phyloP scores from a whole-genome alignment of 2,113 vertebrate species.

The Amphiprion percula region DNA sequence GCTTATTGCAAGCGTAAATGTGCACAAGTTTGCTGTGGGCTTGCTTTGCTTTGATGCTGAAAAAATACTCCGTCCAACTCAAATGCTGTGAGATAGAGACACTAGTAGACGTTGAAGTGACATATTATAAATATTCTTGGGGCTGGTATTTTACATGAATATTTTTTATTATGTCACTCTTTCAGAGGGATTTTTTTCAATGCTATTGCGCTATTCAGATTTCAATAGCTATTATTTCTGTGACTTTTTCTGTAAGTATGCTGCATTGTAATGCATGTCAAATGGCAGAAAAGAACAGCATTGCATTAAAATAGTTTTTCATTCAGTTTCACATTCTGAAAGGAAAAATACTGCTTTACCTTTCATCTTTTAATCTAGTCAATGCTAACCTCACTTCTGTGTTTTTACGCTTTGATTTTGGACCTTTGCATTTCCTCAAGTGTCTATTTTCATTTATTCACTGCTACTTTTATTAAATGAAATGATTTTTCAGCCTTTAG shows the following conservation, averaged over 20 bases:
- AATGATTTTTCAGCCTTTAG: not conserved
- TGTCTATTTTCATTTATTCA: slow-evolving; percentile 4
- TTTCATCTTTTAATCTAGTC: not conserved
- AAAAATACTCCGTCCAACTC: not conserved
- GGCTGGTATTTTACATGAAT: not conserved
- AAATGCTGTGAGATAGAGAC: slow-evolving; percentile 1
- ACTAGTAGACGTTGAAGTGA: not conserved
- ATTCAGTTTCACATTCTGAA: not conserved
- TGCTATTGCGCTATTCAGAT: not conserved
- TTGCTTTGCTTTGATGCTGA: slow-evolving; percentile 15
- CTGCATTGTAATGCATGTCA: not conserved
- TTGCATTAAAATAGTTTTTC: not conserved
- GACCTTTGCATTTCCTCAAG: slow-evolving; percentile 4
- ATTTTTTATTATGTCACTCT: not conserved
- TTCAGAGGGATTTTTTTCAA: not conserved
- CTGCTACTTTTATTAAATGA: slow-evolving; percentile 1
- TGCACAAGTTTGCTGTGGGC: slow-evolving; percentile 27
- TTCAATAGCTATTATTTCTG: not conserved
- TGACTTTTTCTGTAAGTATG: not conserved
- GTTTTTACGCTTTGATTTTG: not conserved
- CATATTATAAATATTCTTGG: not conserved
- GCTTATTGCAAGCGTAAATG: slow-evolving; percentile 3
- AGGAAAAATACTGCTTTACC: not conserved
- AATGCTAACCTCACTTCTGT: not conserved
- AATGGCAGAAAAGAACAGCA: not conserved